Evolutionary conservation across 2,888 invertebrate species (phyloP), one percentile per base, ranked within the genome.

Genomic region (Macrophya annulata): DNA sequence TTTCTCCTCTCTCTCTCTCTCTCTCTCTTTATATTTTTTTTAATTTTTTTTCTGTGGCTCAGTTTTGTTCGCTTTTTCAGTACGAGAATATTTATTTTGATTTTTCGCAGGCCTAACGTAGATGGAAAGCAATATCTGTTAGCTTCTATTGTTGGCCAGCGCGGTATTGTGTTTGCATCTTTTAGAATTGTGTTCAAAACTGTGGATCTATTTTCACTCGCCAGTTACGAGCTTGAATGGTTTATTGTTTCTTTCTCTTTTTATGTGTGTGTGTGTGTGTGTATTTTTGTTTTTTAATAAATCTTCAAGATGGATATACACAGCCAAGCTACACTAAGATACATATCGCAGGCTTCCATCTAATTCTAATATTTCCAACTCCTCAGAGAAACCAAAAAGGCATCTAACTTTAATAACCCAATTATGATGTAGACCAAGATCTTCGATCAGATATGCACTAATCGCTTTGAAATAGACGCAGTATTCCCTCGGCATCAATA

Each of bases 121-220:
- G 37, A 77, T 55, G 55, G 77, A 31, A 77, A 77, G 77, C 77
- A 77, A 77, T 77, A 77, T 77, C 77, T 51, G 55, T 77, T 37
- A 77, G 48, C 55, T 55, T 55, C n/a, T 31, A 77, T 77, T 77
- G 77, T 37, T 37, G 77, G 51, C 31, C 31, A 51, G 31, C 17
- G n/a, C 17, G n/a, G 31, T n/a, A 77, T 55, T 74, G 74, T 74
- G 74, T 74, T 45, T 10, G 45, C 8, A 55, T 51, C 55, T 77
- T 51, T 77, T 8, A 55, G 55, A 77, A 77, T 55, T 37, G 31
- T 51, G 51, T 5, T 77, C 25, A 37, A 77, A 51, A 77, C 9
- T 37, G 51, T 48, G 51, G 77, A 51, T 48, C 51, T 76, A 48
- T 77, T 77, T 51, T 37, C 51, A 55, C 25, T 48, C 25, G 74